Base-by-base conservation (phyloP, 2,797 vertebrate species). In the Octomys mimax region DNA sequence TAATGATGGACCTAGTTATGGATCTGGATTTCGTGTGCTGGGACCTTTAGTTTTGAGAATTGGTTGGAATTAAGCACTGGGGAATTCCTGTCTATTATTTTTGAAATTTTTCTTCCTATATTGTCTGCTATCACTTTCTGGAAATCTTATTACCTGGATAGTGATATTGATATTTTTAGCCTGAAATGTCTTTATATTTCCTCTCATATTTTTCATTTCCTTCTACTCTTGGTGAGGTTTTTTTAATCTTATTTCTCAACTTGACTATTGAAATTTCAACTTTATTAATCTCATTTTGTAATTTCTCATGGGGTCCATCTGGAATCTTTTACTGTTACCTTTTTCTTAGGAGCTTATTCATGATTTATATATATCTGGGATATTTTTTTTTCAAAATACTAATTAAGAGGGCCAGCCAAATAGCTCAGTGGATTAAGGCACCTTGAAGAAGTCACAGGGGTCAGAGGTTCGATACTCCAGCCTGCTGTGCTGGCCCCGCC, bases 221-320 rank as follows among this genome's bases (percentile, higher is more conserved):
- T 96, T 94, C 24, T 18, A 75, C 11, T 86, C 42, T 77, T 88
- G 49, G 13, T 89, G 64, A 95, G 18, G 21, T 73, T 93, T 87
- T 86, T 19, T 49, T 90, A 95, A 95, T 92, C 57, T 96, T 89
- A 89, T 94, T 91, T 95, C 49, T 54, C 46, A 91, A 85, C 7
- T 78, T 96, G 64, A 79, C 31, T 89, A 91, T 87, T 95, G 89
- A 95, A 95, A 96, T 81, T 75, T 91, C 89, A 89, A 66, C 73
- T 94, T 87, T 77, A 28, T 78, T 95, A 36, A 82, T 91, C 36
- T 77, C 31, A 59, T 75, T 95, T 89, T 87, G n/a, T 91, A 95
- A 95, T 96, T 95, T 96, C 75, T 42, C 70, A 91, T 70, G 54
- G 83, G 84, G 8, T 62, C 21, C 26, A 83, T 89, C 39, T 71